These are phyloP conservation scores for Trilocha varians DNA, from an alignment of 2,888 invertebrate species.

Conservation along the genomic window DNA sequence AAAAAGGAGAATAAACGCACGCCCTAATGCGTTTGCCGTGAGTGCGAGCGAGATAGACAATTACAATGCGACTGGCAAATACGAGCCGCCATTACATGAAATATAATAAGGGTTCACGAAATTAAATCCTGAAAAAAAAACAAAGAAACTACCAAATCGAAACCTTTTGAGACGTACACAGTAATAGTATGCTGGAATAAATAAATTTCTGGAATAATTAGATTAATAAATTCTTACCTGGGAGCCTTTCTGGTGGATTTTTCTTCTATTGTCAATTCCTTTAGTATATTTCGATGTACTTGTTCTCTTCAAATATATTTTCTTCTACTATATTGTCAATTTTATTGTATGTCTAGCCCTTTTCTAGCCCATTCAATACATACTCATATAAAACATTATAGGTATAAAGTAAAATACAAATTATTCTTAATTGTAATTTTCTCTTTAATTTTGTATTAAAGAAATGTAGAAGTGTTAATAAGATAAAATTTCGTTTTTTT, in stretches of 20 bases:
- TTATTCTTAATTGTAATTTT: conserved; percentile 67
- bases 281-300: conserved; percentile 16
- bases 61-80: background rate
- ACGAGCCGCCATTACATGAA: background rate
- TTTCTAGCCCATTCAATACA: conserved; percentile 58
- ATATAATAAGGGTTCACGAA: background rate
- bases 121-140: background rate
- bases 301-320: conserved; percentile 17
- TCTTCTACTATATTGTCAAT: conserved; percentile 42
- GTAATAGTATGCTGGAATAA: no score
- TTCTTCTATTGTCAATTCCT: conserved; percentile 15
- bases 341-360: conserved; percentile 43
- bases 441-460: conserved; percentile 71
- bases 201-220: no score
- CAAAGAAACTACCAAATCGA: background rate
- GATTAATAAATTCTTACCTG: conserved; percentile 15
- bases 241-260: conserved; percentile 14
- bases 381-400: conserved; percentile 66
- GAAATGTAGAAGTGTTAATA: conserved; percentile 69
- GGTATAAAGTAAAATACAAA: conserved; percentile 69
- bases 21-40: conserved; percentile 2
- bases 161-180: background rate
- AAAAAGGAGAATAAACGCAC: conserved; percentile 3
- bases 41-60: conserved; percentile 51
- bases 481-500: conserved; percentile 67